phyloP scores from a whole-genome alignment of 2,888 invertebrate genomes.

The Cybosia mesomella region DNA sequence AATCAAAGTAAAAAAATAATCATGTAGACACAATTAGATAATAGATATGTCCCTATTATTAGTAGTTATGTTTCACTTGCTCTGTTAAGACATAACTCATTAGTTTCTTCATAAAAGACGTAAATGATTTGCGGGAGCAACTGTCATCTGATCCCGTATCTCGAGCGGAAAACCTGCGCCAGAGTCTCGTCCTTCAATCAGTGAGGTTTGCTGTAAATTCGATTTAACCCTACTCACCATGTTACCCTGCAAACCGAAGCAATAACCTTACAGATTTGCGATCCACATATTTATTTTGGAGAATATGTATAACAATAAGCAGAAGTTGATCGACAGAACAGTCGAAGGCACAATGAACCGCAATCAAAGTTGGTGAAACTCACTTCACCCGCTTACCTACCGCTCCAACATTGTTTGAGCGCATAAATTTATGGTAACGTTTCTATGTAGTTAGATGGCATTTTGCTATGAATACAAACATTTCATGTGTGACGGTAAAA shows the following conservation, averaged over 20 bases:
- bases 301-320: conserved; percentile 36
- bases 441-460: conserved; percentile 23
- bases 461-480: conserved; percentile 12
- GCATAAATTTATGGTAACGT: conserved; percentile 49
- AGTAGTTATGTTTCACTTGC: too few relatives aligned
- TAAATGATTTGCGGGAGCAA: neutral
- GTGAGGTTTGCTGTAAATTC: too few relatives aligned
- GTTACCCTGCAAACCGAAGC: neutral
- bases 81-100: too few relatives aligned
- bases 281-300: conserved; percentile 29
- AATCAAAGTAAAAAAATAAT: too few relatives aligned
- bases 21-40: too few relatives aligned
- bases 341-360: conserved; percentile 58
- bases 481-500: neutral
- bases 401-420: conserved; percentile 56
- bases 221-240: neutral
- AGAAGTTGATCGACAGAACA: conserved; percentile 44
- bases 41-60: too few relatives aligned
- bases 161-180: neutral
- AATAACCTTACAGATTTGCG: conserved; percentile 13
- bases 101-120: too few relatives aligned
- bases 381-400: conserved; percentile 48
- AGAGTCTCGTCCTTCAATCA: neutral
- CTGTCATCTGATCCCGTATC: neutral
- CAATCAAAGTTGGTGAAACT: conserved; percentile 68